Base-by-base conservation (phyloP, 2,797 vertebrate genomes). In the Sitta carolinensis region DNA sequence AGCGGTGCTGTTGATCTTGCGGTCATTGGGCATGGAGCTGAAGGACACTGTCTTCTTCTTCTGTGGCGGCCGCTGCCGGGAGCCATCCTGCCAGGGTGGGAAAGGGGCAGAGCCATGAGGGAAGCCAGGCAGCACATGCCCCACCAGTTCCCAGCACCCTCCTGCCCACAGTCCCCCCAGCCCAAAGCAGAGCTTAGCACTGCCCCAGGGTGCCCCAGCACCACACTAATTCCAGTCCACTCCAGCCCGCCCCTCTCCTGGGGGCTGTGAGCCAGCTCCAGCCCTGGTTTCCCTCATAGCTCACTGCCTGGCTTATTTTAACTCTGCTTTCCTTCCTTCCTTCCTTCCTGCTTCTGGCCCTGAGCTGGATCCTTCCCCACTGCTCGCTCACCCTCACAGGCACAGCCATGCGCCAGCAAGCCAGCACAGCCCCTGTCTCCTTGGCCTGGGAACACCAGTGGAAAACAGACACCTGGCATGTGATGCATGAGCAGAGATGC, bases 21-120 rank as follows among this genome's bases (percentile, higher is more conserved):
- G 98, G 97, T 99, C 98, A 5, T 96, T 98, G 52, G 98, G 98
- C 99, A 99, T 99, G 51, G 98, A 98, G 97, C 99, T 99, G 98
- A 99, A 99, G 62, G 99, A 99, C 73, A 99, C 99, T 0, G 99
- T 99, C 97, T 99, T 99, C 97, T 99, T 99, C 91, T 97, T 95
- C 29, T 96, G 96, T 0, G 91, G 43, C 8, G 96, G 98, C 88
- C 98, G 98, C 96, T 99, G 98, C 88, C 99, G 98, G 84, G 99
- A 98, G 8, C 98, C 98, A 91, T 99, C 99, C 99, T 99, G 97
- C 54, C 75, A 13, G 48, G 47, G 86, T 14, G 51, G 69, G 92
- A 84, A 55, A 79, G 67, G 27, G 32, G 47, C 61, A 95, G 79
- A 79, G 74, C 27, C 5, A 0, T 95, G 74, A 94, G 84, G 23